Conservation (phyloP, 1,140 invertebrate species). For the Diorhabda carinulata region DNA sequence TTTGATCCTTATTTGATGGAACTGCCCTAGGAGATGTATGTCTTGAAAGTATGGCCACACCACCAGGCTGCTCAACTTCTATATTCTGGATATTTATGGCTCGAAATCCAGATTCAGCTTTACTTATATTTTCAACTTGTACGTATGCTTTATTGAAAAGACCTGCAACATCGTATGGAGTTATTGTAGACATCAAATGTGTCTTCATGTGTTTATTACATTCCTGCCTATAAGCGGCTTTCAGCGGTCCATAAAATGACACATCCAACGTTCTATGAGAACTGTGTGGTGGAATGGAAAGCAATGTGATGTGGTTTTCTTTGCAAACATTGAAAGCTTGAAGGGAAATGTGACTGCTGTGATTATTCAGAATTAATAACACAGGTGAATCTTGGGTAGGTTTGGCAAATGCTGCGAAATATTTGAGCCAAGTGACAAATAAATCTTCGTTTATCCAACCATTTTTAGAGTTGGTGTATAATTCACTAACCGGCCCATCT, state of each 20-base stretch:
- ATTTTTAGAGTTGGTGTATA: constrained; percentile 37
- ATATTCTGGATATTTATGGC: constrained; percentile 22
- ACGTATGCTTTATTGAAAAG: constrained; percentile 44
- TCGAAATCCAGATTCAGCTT: constrained; percentile 25
- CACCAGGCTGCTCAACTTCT: neutral
- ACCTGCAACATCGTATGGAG: constrained; percentile 36
- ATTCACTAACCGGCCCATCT: constrained; percentile 38
- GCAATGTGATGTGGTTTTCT: constrained; percentile 26
- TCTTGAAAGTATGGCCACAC: neutral
- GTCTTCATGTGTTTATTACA: constrained; percentile 15
- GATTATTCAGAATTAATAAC: neutral
- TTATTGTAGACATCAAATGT: constrained; percentile 8
- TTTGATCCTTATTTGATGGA: neutral
- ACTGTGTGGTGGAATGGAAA: constrained; percentile 20
- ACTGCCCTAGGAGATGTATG: neutral
- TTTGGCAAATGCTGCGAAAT: constrained; percentile 7
- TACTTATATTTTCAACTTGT: constrained; percentile 38
- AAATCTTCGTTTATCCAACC: constrained; percentile 43
- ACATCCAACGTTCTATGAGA: constrained; percentile 41
- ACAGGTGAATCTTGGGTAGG: constrained; percentile 8
- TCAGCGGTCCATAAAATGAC: constrained; percentile 30
- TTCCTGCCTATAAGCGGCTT: constrained; percentile 12
- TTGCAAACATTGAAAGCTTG: neutral
- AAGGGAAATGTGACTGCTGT: neutral
- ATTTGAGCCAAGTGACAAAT: constrained; percentile 34